Percentiles rank a stretch among this genome's conserved stretches.
Evolutionary conservation across 2,888 invertebrate species (phyloP).

Genomic region (Anagyrus pseudococci): DNA sequence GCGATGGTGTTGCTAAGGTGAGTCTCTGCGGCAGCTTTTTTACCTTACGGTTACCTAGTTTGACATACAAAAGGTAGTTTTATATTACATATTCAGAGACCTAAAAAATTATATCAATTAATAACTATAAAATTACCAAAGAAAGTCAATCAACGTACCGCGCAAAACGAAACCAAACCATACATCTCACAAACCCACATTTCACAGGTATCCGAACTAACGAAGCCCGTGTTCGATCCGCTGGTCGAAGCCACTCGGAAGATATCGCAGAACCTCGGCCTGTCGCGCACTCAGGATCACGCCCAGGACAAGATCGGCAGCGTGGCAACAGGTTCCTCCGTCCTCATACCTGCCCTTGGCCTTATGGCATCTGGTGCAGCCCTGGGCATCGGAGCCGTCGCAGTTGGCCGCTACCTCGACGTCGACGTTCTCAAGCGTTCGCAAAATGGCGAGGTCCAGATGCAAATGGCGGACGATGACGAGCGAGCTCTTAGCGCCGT

Average conservation of each 20-base stretch:
- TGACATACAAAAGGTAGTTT: neutral
- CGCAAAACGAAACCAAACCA: too few species aligned
- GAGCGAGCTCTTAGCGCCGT: slow-evolving; percentile 23
- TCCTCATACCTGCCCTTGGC: slow-evolving; percentile 75
- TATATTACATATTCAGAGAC: too few species aligned
- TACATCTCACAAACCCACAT: too few species aligned
- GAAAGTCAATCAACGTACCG: too few species aligned
- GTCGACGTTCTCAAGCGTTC: slow-evolving; percentile 69
- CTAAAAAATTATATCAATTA: too few species aligned
- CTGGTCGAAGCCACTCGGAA: slow-evolving; percentile 81
- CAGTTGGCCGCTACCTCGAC: slow-evolving; percentile 75
- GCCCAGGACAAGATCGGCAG: slow-evolving; percentile 73
- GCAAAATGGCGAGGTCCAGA: slow-evolving; percentile 15
- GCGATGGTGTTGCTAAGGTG: slow-evolving; percentile 71
- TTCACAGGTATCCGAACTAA: slow-evolving; percentile 70
- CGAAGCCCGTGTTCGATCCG: slow-evolving; percentile 73
- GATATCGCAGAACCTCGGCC: slow-evolving; percentile 78
- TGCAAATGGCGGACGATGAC: neutral
- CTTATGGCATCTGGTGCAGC: slow-evolving; percentile 85
- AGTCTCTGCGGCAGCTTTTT: too few species aligned
- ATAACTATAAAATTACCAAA: too few species aligned
- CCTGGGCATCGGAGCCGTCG: slow-evolving; percentile 80
- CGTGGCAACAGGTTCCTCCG: slow-evolving; percentile 68
- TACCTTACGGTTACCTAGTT: too few species aligned
- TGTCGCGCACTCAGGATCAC: slow-evolving; percentile 61